Evolutionary conservation across 2,113 vertebrate genomes (phyloP), one percentile per base, ranked within the genome.

Genomic region (Serinus canaria): DNA sequence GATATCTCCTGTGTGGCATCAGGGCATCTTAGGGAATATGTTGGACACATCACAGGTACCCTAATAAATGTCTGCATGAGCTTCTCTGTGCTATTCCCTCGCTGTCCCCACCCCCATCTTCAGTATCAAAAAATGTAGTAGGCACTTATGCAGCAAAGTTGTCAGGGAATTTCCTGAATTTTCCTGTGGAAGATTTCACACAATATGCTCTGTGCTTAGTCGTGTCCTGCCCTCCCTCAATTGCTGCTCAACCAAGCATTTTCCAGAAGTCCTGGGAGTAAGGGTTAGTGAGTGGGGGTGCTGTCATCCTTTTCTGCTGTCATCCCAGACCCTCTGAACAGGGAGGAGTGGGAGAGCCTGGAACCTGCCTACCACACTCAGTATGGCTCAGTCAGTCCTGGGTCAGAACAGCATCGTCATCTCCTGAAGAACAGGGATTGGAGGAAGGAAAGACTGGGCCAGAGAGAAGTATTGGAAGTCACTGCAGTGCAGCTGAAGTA

Each of bases 171-270:
- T 85, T 72, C 15, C 43, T 76, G 70, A 55, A 31, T 72, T 90
- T 85, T 37, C 17, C 50, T 21, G 28, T 21, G 15, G 39, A 69
- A 63, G 17, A 74, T 66, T 80, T 77, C 73, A 83, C 15, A 19
- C 15, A 16, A 12, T 7, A 5, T 53, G 13, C 21, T 56, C 12
- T 37, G 25, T 55, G 12, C 44, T 68, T 50, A 24, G 15, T 15
- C 4, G 3, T 1, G 0, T 69, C 14, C 67, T 73, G 30, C 7
- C 21, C 16, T 79, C 44, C 33, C 22, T 46, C 2, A 0, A 31
- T 0, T 66, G 35, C 37, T 70, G 30, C 2, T 6, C 49, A 58
- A 21, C 39, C 33, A 81, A 63, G 23, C 43, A 67, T 50, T 52
- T 74, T 31, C 39, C 50, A 70, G n/a, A 66, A 33, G 16, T 49